Evolutionary conservation across 2,113 vertebrate species (phyloP).

Genomic region (Dermatemys mawii): DNA sequence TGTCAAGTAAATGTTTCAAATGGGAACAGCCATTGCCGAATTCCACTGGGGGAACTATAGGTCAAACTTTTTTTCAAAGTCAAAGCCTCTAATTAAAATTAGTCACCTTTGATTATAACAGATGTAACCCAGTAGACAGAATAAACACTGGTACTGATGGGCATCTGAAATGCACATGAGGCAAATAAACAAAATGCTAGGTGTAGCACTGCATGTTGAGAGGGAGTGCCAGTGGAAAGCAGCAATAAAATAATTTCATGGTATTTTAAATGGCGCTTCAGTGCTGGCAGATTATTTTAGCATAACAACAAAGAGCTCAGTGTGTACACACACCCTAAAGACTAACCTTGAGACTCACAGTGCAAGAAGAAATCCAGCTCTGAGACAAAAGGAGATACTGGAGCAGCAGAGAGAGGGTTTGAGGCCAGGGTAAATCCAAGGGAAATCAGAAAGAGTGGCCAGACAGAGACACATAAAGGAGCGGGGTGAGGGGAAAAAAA

Average conservation of each 20-base stretch:
- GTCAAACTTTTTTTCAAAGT: neutral
- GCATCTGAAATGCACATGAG: neutral
- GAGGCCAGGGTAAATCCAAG: conserved; percentile 54
- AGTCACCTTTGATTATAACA: neutral
- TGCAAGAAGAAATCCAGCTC: conserved; percentile 89
- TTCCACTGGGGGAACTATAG: neutral
- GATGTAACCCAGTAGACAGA: neutral
- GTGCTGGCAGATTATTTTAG: conserved; percentile 30
- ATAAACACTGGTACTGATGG: neutral
- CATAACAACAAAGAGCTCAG: neutral
- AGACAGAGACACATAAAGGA: conserved; percentile 59
- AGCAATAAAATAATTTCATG: conserved; percentile 20
- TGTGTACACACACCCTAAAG: conserved; percentile 33
- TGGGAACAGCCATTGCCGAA: neutral
- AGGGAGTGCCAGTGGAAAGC: neutral
- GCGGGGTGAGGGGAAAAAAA: neutral
- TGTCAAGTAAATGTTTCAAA: neutral
- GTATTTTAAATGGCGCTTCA: conserved; percentile 8
- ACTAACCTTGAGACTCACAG: conserved; percentile 94
- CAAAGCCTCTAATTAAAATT: neutral
- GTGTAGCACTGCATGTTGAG: neutral
- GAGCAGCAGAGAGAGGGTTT: conserved; percentile 72
- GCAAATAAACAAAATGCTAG: neutral
- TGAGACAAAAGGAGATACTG: conserved; percentile 91
- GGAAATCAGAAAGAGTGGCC: conserved; percentile 52